These are phyloP conservation scores for Chaetodon auriga DNA, from an alignment of 2,113 vertebrate species.

Conservation along the genomic window DNA sequence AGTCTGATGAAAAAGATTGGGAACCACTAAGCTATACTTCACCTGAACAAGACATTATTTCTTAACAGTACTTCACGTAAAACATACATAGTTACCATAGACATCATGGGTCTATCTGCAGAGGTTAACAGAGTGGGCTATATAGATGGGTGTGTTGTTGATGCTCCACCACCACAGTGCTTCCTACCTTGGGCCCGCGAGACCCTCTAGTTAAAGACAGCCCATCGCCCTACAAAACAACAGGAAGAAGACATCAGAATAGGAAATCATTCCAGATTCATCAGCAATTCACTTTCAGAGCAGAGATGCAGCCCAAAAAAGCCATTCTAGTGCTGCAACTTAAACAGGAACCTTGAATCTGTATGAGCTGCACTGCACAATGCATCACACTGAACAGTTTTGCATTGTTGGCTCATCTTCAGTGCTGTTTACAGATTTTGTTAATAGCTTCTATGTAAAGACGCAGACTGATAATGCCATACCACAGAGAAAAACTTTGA, in stretches of 20 bases:
- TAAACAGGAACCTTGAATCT: slow-evolving; percentile 50
- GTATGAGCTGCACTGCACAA: slow-evolving; percentile 20
- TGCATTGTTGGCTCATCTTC: slow-evolving; percentile 46
- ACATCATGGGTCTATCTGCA: neutral
- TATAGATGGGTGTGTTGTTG: neutral
- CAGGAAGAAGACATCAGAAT: slow-evolving; percentile 33
- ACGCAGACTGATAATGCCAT: slow-evolving; percentile 55
- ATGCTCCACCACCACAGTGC: neutral
- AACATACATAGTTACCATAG: no score
- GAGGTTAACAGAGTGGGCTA: neutral
- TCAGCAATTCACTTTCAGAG: slow-evolving; percentile 55
- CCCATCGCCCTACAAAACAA: slow-evolving; percentile 84
- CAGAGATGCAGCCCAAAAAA: slow-evolving; percentile 21
- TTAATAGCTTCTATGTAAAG: slow-evolving; percentile 48
- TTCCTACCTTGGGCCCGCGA: slow-evolving; percentile 94
- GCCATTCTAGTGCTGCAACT: slow-evolving; percentile 11
- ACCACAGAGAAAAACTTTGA: slow-evolving; percentile 55
- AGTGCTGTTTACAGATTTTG: slow-evolving; percentile 51
- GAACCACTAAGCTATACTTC: neutral
- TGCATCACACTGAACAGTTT: slow-evolving; percentile 17
- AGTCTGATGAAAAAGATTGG: neutral
- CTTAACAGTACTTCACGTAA: no score
- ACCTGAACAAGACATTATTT: neutral
- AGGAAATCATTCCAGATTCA: slow-evolving; percentile 30
- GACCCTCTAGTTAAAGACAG: slow-evolving; percentile 87